phyloP scores from a whole-genome alignment of 35 echinoderm and acorn worm genomes.

The Holothuria glaberrima region DNA sequence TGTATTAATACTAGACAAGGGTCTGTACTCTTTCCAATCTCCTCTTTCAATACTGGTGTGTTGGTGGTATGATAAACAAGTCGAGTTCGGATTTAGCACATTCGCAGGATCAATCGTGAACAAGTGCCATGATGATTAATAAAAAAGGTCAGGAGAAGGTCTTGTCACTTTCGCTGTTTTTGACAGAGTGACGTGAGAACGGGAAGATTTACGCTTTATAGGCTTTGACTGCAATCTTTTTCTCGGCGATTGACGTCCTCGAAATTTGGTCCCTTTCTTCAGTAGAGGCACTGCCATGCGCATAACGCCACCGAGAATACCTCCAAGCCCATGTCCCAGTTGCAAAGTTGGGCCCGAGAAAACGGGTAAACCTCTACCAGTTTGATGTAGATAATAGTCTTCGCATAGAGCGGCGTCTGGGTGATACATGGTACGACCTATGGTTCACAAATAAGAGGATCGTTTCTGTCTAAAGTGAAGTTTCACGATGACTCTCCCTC shows the following conservation, averaged over 20 bases:
- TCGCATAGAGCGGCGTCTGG: not conserved
- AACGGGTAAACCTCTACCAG: not conserved
- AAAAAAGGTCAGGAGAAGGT: slow-evolving; percentile 7
- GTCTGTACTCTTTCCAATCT: slow-evolving; percentile 56
- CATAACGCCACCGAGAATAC: not conserved
- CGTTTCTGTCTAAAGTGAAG: no score
- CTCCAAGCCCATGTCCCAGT: not conserved
- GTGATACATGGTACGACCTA: no score
- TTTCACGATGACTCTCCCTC: no score
- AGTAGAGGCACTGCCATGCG: not conserved
- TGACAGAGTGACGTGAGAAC: not conserved
- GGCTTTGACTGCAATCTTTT: not conserved
- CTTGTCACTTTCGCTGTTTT: not conserved
- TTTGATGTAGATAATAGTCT: not conserved
- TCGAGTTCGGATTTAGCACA: slow-evolving; percentile 62
- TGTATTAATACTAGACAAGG: slow-evolving; percentile 49
- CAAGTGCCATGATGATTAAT: slow-evolving; percentile 39
- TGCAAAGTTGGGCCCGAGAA: not conserved
- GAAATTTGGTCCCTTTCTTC: not conserved
- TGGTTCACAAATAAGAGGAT: no score
- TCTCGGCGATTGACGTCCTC: not conserved
- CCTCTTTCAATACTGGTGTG: slow-evolving; percentile 48
- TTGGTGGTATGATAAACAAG: slow-evolving; percentile 60
- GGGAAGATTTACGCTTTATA: not conserved
- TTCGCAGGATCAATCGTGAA: slow-evolving; percentile 36